Evolutionary conservation across 2,113 vertebrate species (phyloP), one percentile per base, ranked within the genome.

Genomic region (Capricornis sumatraensis): DNA sequence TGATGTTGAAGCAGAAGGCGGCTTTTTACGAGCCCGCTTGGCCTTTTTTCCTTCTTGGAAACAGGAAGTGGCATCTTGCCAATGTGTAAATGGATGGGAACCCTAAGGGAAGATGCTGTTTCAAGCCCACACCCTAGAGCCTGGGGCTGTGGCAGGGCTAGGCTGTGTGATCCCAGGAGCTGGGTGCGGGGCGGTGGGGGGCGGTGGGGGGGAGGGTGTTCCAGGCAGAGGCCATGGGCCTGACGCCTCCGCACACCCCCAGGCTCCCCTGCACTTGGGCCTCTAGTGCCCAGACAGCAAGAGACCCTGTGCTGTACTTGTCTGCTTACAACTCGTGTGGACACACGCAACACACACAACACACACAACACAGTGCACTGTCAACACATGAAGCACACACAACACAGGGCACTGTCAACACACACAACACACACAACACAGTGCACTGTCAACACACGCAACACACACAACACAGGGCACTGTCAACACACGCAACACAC

Each of bases 41-140:
- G 64, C 67, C 58, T 81, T 60, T 45, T n/a, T 76, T 74, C 79
- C 84, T n/a, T 40, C 96, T 78, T 28, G 53, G 96, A 88, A 47
- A 57, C 82, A 60, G 96, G 96, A 95, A 94, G 84, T 57, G 94
- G 94, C 78, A 0, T 64, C 71, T 43, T 23, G 92, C 94, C 89
- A 50, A 43, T 40, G 92, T 4, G 71, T 52, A 74, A 85, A 83
- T 50, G 83, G 81, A 25, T 40, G 3, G 10, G 45, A 86, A 7
- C 47, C 43, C 58, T 76, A 58, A 33, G 33, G 4, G 13, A 33
- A 2, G 7, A 8, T 1, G 76, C 45, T 45, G 58, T 21, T 81
- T 67, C 23, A 15, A n/a, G 13, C 16, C 67, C 30, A 52, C 23
- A 27, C 50, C 23, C 13, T 4, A 23, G 12, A 8, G 85, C 50